Evolutionary conservation across 2,888 invertebrate genomes (phyloP), one percentile per base, ranked within the genome.

Genomic region (Stictocephala bisonia): DNA sequence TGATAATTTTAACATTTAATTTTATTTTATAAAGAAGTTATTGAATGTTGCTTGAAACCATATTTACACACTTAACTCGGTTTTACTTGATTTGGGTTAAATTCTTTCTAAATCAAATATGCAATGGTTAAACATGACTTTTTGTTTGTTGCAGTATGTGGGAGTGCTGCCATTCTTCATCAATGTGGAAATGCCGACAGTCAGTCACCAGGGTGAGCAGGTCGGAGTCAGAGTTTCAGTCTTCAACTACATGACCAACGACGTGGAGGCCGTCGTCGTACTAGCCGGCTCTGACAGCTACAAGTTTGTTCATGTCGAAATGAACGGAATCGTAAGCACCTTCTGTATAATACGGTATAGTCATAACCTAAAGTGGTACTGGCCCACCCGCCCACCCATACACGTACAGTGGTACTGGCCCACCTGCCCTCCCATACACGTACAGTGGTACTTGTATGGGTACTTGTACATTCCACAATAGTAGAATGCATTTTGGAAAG

Each of bases 161-260:
- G 96, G 95, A 13, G 92, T 95, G 0, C 87, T 96, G 41, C 96
- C 97, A 15, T 96, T 98, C 89, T 97, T 93, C 85, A 96, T 97
- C 79, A 94, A 95, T 81, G 93, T 97, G 60, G 97, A 98, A 83
- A 95, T 96, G 86, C 97, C 97, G 0, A 88, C 87, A 0, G 85
- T 86, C 31, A 93, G 94, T 80, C 89, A 92, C 40, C 93, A 95
- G 83, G 97, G 97, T 3, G 97, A 98, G 85, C 97, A 97, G 84
- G 89, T 98, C 35, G 97, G 97, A 9, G 88, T 98, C 29, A 88
- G 97, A 27, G 94, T 97, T 0, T 93, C 94, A 0, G 93, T 98
- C 6, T 97, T 98, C 85, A 98, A 98, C 86, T 97, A 97, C 85
- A 93, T 95, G 92, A 89, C 89, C 58, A 90, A 90, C 76, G 89